Base-by-base conservation (phyloP, 2,888 invertebrate species). In the Gari tellinella region DNA sequence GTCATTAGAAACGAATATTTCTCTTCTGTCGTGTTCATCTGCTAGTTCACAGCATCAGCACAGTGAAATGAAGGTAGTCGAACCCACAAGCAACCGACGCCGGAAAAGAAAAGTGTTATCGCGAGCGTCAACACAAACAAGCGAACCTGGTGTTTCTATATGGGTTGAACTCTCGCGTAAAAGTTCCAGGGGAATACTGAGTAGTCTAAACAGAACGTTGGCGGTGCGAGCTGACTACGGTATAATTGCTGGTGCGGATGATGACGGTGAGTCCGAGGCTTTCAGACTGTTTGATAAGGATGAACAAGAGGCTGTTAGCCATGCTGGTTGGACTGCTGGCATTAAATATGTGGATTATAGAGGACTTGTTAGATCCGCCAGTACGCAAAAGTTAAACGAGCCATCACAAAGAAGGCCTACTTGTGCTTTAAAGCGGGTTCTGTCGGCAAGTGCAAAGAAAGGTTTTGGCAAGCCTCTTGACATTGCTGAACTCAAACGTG, bases 1-100 rank as follows among this genome's bases (percentile, higher is more conserved):
- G 17, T 87, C 87, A 14, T 72, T 86, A 14, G 63, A 58, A 10
- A 87, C 88, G 0, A 78, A 68, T 57, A 51, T 88, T 12, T 87
- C 87, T 1, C 66, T 88, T 4, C 72, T 88, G 25, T 67, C 85
- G 2, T 83, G 81, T 52, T 85, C 83, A 19, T 64, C 65, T n/a
- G 45, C 49, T 43, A 73, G 61, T 10, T 40, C 26, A 46, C 40
- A 48, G 17, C 19, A 43, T 10, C 26, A 45, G 21, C 23, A 48
- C 15, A 60, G 51, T 31, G 73, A 60, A 61, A 51, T 48, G 37
- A 45, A 64, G 37, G 38, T 38, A 17, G n/a, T 56, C 12, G 67
- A 70, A 55, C 31, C 25, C 15, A 7, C 31, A 31, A 10, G 31
- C 4, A 64, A 60, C 48, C 52, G 60, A 26, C 65, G 66, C 1